Conservation (phyloP, 2,113 vertebrate species). For the Gila orcuttii region DNA sequence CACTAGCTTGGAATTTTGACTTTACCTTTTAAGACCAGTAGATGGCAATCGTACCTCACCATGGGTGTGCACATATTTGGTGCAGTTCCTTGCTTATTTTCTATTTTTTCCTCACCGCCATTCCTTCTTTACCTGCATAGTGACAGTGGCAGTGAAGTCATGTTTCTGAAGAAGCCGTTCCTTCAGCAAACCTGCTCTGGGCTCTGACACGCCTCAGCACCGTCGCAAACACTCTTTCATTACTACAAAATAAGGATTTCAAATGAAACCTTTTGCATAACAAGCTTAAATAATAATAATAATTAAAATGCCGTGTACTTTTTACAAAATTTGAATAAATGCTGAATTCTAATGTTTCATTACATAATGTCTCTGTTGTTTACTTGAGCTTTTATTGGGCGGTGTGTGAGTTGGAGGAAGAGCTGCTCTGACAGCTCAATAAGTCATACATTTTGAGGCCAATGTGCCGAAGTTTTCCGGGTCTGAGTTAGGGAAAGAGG, state of each 20-base stretch:
- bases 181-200: conserved; percentile 7
- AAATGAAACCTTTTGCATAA: neutral
- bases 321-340: neutral
- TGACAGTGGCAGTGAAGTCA: neutral
- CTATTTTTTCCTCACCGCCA: neutral
- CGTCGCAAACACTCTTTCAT: neutral
- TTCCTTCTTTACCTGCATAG: neutral
- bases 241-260: neutral
- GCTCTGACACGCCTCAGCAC: neutral
- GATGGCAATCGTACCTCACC: conserved; percentile 24
- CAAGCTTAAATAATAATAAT: neutral
- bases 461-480: conserved; percentile 47
- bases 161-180: neutral
- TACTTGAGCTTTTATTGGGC: conserved; percentile 15
- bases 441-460: conserved; percentile 20
- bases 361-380: conserved; percentile 24
- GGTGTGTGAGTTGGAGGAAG: conserved; percentile 14
- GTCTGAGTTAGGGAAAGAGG: conserved; percentile 23
- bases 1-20: neutral
- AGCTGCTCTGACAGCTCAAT: conserved; percentile 6
- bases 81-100: neutral
- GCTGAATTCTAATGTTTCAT: neutral
- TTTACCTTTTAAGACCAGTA: neutral
- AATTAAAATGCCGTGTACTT: neutral
- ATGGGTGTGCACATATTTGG: neutral